Base-by-base conservation (phyloP, 2,797 vertebrate species). In the Lacerta agilis region DNA sequence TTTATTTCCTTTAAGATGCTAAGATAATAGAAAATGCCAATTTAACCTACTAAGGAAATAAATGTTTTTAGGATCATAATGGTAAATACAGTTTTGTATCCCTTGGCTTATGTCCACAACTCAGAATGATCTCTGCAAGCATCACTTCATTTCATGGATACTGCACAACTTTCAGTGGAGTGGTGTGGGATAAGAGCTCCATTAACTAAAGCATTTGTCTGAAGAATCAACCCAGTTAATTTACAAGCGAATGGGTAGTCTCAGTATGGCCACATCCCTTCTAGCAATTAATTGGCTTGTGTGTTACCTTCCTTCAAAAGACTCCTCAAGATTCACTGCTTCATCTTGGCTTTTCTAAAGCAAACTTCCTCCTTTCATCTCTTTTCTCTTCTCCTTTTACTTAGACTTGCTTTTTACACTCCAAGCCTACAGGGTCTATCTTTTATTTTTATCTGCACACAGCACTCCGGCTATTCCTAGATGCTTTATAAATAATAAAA, bases 11-110 rank as follows among this genome's bases (percentile, higher is more conserved):
- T 23, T 36, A 82, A 64, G 41, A 55, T 91, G 87, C 88, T 92
- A 80, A 76, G 77, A 90, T 83, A 82, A 89, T 80, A 43, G 6
- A 64, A 90, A 64, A 85, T 80, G 87, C 85, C 86, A 83, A 86
- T 87, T 78, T 88, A 94, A 87, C 43, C 2, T 18, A 33, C 73
- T 86, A 88, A 73, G 45, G 82, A 38, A 2, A 25, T 83, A 33
- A 61, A 17, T 89, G 49, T 23, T 79, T 25, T 9, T 85, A 92
- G 61, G 66, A 88, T 83, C 25, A 64, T 71, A 45, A 82, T 33
- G n/a, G 23, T 85, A 64, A 33, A 61, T 71, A 45, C 6, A 45
- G 23, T 7, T 61, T n/a, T 38, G 20, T 3, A 13, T 2, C 25
- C 17, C 6, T 58, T 15, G 25, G 73, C 27, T 43, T n/a, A 41